Evolutionary conservation across 2,797 vertebrate genomes (phyloP).

Genomic region (Strix occidentalis): DNA sequence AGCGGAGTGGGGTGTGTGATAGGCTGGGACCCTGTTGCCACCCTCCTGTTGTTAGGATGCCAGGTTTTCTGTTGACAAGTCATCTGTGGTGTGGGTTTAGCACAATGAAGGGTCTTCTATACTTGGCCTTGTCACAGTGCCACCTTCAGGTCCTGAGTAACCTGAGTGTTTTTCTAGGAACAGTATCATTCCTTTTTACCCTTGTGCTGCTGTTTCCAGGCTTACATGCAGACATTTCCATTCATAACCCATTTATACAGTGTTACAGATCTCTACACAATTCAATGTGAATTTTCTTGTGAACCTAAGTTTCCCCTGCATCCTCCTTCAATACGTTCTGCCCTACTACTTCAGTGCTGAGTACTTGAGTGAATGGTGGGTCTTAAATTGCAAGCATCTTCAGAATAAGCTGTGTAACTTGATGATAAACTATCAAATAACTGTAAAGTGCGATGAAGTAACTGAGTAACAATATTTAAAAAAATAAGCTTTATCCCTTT

Average conservation of each 20-base stretch:
- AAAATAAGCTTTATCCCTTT: background rate
- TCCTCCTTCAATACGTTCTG: background rate
- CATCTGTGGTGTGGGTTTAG: background rate
- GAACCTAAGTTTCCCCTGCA: background rate
- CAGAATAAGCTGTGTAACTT: background rate
- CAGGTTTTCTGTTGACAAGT: background rate
- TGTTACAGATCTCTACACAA: background rate
- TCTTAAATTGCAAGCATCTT: background rate
- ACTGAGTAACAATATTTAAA: background rate
- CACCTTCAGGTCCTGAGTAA: background rate
- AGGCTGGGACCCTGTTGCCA: background rate
- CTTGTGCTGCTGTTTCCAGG: background rate
- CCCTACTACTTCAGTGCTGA: background rate
- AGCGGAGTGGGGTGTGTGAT: background rate
- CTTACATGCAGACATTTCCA: background rate
- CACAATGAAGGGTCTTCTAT: background rate
- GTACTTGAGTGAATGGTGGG: background rate
- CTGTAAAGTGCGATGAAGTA: background rate
- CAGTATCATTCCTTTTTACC: background rate
- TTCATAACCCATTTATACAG: background rate
- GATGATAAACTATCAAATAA: background rate
- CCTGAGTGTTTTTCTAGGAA: background rate
- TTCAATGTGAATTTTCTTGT: background rate
- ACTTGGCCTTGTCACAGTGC: background rate
- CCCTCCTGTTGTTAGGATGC: background rate